A percentile compares a stretch with the other conserved stretches of the same genome.
phyloP scores from a whole-genome alignment of 1,140 invertebrate species.

The Geopemphigus sp. region DNA sequence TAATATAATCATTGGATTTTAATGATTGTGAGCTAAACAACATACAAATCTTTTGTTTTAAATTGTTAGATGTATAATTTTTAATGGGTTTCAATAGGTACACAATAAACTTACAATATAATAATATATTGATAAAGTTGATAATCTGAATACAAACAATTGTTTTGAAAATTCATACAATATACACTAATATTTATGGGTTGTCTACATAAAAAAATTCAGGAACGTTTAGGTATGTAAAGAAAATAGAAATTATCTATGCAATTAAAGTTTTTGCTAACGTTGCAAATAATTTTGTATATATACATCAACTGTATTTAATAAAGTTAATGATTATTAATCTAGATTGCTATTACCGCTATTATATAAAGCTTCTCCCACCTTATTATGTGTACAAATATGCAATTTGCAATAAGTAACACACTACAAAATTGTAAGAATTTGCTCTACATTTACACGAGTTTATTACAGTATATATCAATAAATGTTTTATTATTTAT shows the following conservation, averaged over 20 bases:
- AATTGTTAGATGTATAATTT: background rate
- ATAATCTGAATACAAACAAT: slow-evolving; percentile 2
- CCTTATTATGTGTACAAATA: background rate
- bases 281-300: background rate
- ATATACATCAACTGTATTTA: background rate
- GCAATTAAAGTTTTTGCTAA: background rate
- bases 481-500: slow-evolving; percentile 21
- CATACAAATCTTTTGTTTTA: background rate
- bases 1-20: background rate
- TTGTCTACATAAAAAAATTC: background rate
- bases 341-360: slow-evolving; percentile 8
- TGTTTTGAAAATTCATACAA: background rate
- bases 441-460: slow-evolving; percentile 32
- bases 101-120: background rate
- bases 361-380: slow-evolving; percentile 15
- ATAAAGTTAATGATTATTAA: background rate
- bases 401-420: background rate
- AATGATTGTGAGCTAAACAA: background rate
- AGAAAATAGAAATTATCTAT: slow-evolving; percentile 12
- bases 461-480: slow-evolving; percentile 27
- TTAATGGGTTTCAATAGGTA: background rate
- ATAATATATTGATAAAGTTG: background rate
- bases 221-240: slow-evolving; percentile 34
- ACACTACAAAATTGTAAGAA: slow-evolving; percentile 33
- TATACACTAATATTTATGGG: background rate